Base-by-base conservation (phyloP, 2,113 vertebrate species). In the Sprattus sprattus region DNA sequence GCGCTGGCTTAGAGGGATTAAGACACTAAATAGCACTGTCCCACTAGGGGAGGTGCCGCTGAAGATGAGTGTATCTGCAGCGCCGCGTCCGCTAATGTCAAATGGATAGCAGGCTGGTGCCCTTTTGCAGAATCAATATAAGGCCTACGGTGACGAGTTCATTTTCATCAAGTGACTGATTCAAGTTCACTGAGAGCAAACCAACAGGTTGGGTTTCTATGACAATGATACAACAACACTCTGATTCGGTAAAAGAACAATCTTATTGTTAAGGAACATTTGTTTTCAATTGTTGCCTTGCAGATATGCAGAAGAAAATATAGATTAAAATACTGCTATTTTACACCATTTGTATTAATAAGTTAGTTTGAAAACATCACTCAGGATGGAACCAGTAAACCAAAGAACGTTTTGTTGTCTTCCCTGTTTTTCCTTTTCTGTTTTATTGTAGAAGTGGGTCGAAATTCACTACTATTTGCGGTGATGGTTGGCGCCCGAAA, bases 1-100 rank as follows among this genome's bases (percentile, higher is more conserved):
- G 90, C 88, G 85, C 88, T 89, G 88, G 90, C 88, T 93, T 92
- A 92, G 90, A 91, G 89, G 91, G 94, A 95, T 95, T 95, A 94
- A 92, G 89, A 91, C 89, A 92, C 92, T 93, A 93, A 93, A 94
- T 88, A 91, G 93, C 92, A 89, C 87, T 84, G 91, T 93, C 90
- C 89, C 89, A 91, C 88, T 89, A 22, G 18, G 54, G 22, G 54
- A 60, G 54, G 54, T 22, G 18, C 22, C 5, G 54, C 84, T 90
- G 88, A 89, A 90, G 86, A 92, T 87, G 91, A 87, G 87, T 86
- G 39, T 39, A 13, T 84, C 28, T n/a, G 18, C 46, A 45, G 18
- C 25, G 13, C 18, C 3, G 44, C 54, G 11, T 28, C 15, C 11
- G 10, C 71, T 78, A 78, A 78, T 78, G 25, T 78, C 25, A 78